A percentile compares a stretch with the other conserved stretches of the same genome.
phyloP scores from a whole-genome alignment of 2,113 vertebrate species.

The Xiphias gladius region DNA sequence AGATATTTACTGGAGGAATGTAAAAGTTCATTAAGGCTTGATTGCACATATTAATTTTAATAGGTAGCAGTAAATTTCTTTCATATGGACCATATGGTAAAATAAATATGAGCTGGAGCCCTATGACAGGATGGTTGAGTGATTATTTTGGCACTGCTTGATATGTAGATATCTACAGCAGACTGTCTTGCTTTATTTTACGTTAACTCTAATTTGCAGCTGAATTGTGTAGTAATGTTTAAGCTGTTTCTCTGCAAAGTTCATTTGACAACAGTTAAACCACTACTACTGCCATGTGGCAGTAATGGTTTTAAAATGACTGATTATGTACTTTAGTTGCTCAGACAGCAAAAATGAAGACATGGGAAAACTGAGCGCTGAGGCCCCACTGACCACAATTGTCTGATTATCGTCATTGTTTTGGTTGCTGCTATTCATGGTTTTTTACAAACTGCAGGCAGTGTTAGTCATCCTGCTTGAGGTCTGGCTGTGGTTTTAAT shows the following conservation, averaged over 20 bases:
- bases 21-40: constrained; percentile 51
- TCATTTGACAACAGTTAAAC: constrained; percentile 18
- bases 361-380: neutral
- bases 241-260: constrained; percentile 5
- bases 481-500: constrained; percentile 1
- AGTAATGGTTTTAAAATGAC: constrained; percentile 19
- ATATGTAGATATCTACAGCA: neutral
- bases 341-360: constrained; percentile 6
- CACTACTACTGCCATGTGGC: neutral
- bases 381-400: neutral
- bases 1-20: constrained; percentile 41
- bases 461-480: neutral
- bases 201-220: neutral
- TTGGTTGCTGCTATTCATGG: constrained; percentile 11
- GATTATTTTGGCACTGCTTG: constrained; percentile 30
- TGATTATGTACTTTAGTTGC: neutral
- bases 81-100: constrained; percentile 35
- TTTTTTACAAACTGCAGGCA: neutral
- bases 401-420: constrained; percentile 5
- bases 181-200: constrained; percentile 11
- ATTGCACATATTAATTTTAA: constrained; percentile 64
- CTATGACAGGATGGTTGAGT: constrained; percentile 14
- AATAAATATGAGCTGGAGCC: constrained; percentile 29
- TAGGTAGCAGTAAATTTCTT: constrained; percentile 27
- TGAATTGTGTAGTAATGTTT: neutral